Evolutionary conservation across 2,888 invertebrate genomes (phyloP).

Genomic region (Dexiosoma caninum): DNA sequence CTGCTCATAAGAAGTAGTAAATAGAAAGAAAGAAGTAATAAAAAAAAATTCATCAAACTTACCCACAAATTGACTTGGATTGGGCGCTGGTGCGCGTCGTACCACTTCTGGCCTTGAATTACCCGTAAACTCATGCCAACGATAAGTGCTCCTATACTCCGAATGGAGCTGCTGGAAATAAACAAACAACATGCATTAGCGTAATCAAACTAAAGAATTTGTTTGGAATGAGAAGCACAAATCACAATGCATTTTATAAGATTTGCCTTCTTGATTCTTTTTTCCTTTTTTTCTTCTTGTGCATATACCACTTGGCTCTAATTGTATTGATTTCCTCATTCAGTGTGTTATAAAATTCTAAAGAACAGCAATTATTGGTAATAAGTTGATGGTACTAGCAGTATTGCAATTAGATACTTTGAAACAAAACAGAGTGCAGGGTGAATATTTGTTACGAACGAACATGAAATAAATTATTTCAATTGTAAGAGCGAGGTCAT

Average conservation of each 20-base stretch:
- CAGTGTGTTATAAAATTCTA: constrained; percentile 2
- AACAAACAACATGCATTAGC: constrained; percentile 34
- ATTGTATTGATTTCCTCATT: background rate
- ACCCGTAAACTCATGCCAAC: constrained; percentile 95
- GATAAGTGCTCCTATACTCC: constrained; percentile 95
- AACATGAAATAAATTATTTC: background rate
- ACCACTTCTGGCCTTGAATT: constrained; percentile 85
- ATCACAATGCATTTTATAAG: background rate
- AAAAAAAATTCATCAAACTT: too few species aligned
- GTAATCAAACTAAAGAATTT: background rate
- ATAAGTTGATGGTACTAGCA: background rate
- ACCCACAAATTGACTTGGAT: constrained; percentile 78
- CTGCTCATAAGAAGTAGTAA: too few species aligned
- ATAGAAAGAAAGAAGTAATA: background rate
- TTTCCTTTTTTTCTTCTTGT: background rate
- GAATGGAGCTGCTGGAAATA: constrained; percentile 88
- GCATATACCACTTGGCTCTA: background rate
- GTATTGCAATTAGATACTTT: constrained; percentile 15
- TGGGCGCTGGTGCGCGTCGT: constrained; percentile 82
- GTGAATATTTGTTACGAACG: background rate
- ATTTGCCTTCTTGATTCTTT: too few species aligned
- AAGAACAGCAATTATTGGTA: too few species aligned
- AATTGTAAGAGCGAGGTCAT: background rate
- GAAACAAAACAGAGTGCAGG: background rate
- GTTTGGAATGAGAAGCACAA: background rate